Conservation (phyloP, 2,113 vertebrate species). For the Ameiurus melas region DNA sequence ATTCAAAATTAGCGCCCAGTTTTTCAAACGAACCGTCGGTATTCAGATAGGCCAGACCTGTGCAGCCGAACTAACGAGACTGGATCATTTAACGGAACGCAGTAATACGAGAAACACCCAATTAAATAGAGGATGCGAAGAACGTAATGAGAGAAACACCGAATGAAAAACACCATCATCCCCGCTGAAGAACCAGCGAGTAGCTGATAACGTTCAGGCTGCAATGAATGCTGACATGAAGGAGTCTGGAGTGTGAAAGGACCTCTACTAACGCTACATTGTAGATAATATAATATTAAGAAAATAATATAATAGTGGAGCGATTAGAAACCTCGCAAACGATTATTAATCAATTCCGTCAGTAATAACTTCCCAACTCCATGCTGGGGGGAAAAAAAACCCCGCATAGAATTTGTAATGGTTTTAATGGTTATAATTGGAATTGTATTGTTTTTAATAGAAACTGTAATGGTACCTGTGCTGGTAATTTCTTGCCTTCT, state of each 20-base stretch:
- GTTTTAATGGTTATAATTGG: too few species aligned
- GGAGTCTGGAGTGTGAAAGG: not conserved
- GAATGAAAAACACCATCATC: not conserved
- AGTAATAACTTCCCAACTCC: not conserved
- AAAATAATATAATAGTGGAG: not conserved
- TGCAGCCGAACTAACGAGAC: not conserved
- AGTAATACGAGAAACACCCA: not conserved
- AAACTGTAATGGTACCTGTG: too few species aligned
- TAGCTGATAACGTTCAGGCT: too few species aligned
- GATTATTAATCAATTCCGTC: not conserved
- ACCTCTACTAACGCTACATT: not conserved
- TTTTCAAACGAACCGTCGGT: constrained; percentile 9
- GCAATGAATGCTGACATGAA: not conserved
- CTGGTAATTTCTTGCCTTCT: too few species aligned
- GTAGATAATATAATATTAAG: not conserved
- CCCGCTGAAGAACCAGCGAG: not conserved
- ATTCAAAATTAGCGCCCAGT: constrained; percentile 55
- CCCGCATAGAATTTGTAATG: too few species aligned
- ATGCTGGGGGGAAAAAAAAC: too few species aligned
- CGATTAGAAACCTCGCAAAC: not conserved
- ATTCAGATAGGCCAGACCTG: not conserved
- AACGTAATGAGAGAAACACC: not conserved
- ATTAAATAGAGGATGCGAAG: not conserved
- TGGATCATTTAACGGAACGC: not conserved
- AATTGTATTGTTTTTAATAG: too few species aligned